Evolutionary conservation across 1,140 invertebrate genomes (phyloP), one percentile per base, ranked within the genome.

Genomic region (Arion vulgaris): DNA sequence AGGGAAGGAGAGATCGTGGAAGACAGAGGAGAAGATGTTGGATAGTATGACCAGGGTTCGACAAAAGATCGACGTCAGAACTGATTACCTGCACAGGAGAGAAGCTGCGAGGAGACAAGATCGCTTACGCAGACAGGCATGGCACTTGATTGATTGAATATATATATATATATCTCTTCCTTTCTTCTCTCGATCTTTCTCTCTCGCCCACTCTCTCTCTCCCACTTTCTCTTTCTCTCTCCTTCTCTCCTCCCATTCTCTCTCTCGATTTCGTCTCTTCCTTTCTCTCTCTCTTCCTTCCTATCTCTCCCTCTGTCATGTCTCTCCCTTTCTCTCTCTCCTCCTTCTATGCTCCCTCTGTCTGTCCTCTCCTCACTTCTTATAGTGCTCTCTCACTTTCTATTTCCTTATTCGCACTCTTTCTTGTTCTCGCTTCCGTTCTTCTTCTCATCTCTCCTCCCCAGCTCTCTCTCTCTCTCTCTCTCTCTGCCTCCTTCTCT

Each of bases 401-500:
- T 66, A n/a, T n/a, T 57, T 17, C 23, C 57, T 38, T 17, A 0
- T 28, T 41, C 53, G 0, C 36, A 28, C 13, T 28, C 57, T 34
- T 28, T n/a, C 72, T 45, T 17, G 0, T 38, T 45, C 36, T n/a
- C 72, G 26, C 73, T 51, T 26, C 32, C 73, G 28, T 41, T 51
- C 73, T 34, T 26, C 32, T 7, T 39, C n/a, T 38, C 11, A 38
- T 2, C n/a, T 15, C 23, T 13, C 23, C 38, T 62, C 57, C 26
- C 17, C 28, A 9, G 0, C 32, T 78, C 26, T 79, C 38, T 66
- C 57, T 79, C 28, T 66, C 26, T 66, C 51, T 66, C 51, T 66
- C 17, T 66, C 57, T 80, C 62, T 80, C 36, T 69, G n/a, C 28
- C 62, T 69, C 78, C 57, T 32, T 77, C 34, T 72, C 1, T 2